phyloP scores from a whole-genome alignment of 2,113 vertebrate species.

The Nicator chloris region DNA sequence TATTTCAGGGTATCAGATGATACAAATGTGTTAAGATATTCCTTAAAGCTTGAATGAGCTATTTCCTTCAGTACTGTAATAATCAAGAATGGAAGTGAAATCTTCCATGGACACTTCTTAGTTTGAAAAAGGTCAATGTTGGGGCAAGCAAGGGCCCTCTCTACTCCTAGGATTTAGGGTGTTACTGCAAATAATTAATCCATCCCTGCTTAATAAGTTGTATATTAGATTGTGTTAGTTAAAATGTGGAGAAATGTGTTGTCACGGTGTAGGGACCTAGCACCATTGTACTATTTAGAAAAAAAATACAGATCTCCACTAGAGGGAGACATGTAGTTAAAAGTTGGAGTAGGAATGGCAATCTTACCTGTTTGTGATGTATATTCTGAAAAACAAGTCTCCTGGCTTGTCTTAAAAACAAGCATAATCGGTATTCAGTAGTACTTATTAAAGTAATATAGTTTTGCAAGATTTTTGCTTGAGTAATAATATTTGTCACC shows the following conservation, averaged over 20 bases:
- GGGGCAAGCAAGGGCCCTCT: background rate
- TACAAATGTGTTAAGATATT: background rate
- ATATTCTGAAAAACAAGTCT: background rate
- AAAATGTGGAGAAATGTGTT: background rate
- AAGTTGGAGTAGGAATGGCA: background rate
- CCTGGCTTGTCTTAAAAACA: background rate
- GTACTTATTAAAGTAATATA: background rate
- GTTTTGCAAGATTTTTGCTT: background rate
- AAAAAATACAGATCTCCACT: background rate
- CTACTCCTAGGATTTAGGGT: background rate
- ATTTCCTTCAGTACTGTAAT: background rate
- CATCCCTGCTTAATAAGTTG: background rate
- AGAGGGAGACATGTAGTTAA: background rate
- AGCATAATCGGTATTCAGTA: background rate
- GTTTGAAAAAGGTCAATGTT: background rate
- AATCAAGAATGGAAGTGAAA: background rate
- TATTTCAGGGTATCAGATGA: background rate
- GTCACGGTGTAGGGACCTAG: accelerated
- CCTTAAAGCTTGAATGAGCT: background rate
- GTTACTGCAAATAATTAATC: background rate
- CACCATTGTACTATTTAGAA: background rate
- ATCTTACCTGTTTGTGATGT: background rate
- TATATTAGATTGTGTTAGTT: background rate
- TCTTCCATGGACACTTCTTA: background rate
- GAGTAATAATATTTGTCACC: background rate